Base-by-base conservation (phyloP, 2,888 invertebrate species). In the Aromia moschata region DNA sequence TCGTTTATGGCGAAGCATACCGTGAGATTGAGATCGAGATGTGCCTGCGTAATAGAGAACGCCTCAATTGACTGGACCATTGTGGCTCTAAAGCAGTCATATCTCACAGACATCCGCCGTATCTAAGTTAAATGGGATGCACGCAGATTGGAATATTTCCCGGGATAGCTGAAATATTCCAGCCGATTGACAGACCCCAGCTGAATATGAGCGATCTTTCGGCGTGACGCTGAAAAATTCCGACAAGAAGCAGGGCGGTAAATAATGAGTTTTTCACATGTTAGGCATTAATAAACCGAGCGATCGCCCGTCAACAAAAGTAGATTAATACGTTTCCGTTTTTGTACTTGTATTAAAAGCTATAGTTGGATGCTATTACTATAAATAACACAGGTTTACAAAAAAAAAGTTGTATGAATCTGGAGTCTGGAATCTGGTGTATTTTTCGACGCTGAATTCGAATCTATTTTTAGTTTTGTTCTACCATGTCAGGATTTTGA, bases 141-240 rank as follows among this genome's bases (percentile, higher is more conserved):
- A 60, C 62, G 60, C 60, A 67, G 62, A 67, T 66, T 67, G 62
- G 64, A 67, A 65, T 65, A 65, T 70, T 69, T 65, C 64, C 60
- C 30, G 37, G 7, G 16, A 4, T n/a, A 31, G 15, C 14, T 5
- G 3, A n/a, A 4, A 17, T 41, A 33, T 41, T 31, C 52, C 31
- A 16, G 38, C 11, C 16, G 52, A 31, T 40, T 52, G 52, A 52
- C 52, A 41, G 41, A 31, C 14, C 40, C 16, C 40, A 25, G 16
- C 30, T 37, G 52, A 18, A 41, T 52, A 52, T 52, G 52, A 52
- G 20, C 16, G 49, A 49, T 49, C 11, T 25, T 38, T 38, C 20
- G 30, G n/a, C 11, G 30, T 38, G 38, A 49, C 38, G 38, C 9
- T 25, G 49, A 49, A 49, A 49, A 49, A 49, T 49, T 30, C 49